Conservation (phyloP, 2,888 invertebrate species). For the Boloria euphrosyne region DNA sequence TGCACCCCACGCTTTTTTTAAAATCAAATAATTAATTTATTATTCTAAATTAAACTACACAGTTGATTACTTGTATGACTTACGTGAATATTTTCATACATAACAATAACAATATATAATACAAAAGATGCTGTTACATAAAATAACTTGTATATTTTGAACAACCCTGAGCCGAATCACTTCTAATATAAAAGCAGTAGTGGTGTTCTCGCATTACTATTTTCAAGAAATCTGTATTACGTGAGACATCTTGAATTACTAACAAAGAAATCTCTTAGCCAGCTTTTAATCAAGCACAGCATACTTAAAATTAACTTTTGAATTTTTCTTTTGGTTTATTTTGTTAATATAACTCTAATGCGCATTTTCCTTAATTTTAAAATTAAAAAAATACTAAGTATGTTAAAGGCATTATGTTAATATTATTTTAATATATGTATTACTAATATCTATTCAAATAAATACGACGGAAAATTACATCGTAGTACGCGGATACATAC, state of each 20-base stretch:
- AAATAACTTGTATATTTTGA: not conserved
- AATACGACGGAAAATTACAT: too few species aligned
- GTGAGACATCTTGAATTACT: slow-evolving; percentile 13
- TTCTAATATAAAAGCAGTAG: slow-evolving; percentile 15
- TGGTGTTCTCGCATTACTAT: slow-evolving; percentile 23
- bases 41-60: not conserved
- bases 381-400: too few species aligned
- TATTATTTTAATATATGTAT: too few species aligned
- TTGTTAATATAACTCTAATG: not conserved
- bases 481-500: too few species aligned
- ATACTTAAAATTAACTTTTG: slow-evolving; percentile 5
- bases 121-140: not conserved
- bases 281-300: slow-evolving; percentile 15
- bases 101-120: too few species aligned
- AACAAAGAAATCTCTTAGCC: slow-evolving; percentile 14
- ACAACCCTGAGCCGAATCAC: slow-evolving; percentile 20
- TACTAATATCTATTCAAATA: too few species aligned
- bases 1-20: too few species aligned
- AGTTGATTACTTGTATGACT: too few species aligned
- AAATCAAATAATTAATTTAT: too few species aligned
- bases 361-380: not conserved
- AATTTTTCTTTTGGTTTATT: not conserved
- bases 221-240: slow-evolving; percentile 23
- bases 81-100: too few species aligned
- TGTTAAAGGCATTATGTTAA: too few species aligned